Base-by-base conservation (phyloP, 92 coral and sea anemone genomes). In the Umimayanthus kanabou region DNA sequence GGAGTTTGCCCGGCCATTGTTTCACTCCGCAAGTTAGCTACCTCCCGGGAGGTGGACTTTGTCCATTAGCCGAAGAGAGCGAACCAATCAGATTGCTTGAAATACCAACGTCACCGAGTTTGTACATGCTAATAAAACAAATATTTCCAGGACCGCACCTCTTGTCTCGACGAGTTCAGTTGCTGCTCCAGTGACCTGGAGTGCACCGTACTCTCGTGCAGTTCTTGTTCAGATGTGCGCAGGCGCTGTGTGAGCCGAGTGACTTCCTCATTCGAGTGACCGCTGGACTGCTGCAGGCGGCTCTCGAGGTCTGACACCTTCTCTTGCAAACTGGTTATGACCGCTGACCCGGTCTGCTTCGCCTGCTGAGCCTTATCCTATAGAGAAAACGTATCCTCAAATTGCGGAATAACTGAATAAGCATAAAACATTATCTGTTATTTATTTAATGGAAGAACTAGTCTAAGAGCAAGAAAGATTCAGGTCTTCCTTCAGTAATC, bases 261-360 rank as follows among this genome's bases (percentile, higher is more conserved):
- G 15, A 90, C 91, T 10, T 93, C 91, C 73, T 85, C 94, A 30
- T 85, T 90, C 14, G 96, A 88, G 50, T 89, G 89, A 18, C 23
- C 79, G 25, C 92, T 78, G 58, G 94, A 93, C 81, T 90, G 89
- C 50, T 84, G 89, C 57, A 88, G 45, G 40, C 96, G 92, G 42
- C 86, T 88, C 80, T 95, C 94, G 71, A 95, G 80, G 53, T 95
- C 94, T 40, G 65, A 61, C 42, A 95, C 57, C 61, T 95, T 93
- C 26, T 82, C 92, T 76, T 93, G 92, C 29, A 95, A 91, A 75
- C 89, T 86, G 33, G 77, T 50, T 28, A 95, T 88, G 15, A 93
- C 71, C 18, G 96, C 82, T 49, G 95, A 87, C 73, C 85, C 91
- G 4, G 98, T 89, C 20, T 90, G 88, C 65, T 85, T 89, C 20